These are phyloP conservation scores for Diglossa cyanea DNA, from an alignment of 2,797 vertebrate genomes.

Conservation along the genomic window DNA sequence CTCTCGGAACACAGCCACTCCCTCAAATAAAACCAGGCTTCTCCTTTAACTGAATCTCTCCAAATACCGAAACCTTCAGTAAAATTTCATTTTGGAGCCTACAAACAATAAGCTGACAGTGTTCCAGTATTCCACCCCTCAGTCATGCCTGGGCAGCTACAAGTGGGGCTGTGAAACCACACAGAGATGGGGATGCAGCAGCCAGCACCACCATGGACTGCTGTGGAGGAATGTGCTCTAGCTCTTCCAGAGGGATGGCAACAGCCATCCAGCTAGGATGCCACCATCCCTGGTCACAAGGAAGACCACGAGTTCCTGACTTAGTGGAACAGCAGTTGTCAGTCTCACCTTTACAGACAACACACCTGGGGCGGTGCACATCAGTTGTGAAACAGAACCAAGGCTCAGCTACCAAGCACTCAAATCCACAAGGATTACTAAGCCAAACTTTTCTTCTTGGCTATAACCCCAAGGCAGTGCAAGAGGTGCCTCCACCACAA, in stretches of 20 bases:
- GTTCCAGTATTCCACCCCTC: background rate
- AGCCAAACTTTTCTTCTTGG: background rate
- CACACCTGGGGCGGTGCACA: background rate
- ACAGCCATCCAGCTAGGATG: background rate
- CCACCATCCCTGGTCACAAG: background rate
- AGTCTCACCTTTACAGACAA: background rate
- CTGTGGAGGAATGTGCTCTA: background rate
- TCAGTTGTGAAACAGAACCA: background rate
- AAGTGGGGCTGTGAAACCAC: background rate
- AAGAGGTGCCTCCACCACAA: background rate
- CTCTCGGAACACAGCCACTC: background rate
- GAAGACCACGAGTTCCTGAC: background rate
- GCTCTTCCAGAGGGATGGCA: background rate
- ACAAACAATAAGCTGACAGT: background rate
- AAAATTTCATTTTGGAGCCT: background rate
- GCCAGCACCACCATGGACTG: background rate
- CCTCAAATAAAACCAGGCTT: background rate
- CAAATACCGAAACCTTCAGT: background rate
- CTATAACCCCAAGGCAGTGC: background rate
- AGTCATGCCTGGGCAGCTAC: background rate
- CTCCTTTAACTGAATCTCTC: background rate
- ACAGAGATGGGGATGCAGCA: accelerated
- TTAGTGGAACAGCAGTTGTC: background rate
- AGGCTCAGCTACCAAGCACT: background rate
- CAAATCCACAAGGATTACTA: background rate